Base-by-base conservation (phyloP, 2,113 vertebrate genomes). In the Cranoglanis bouderius region DNA sequence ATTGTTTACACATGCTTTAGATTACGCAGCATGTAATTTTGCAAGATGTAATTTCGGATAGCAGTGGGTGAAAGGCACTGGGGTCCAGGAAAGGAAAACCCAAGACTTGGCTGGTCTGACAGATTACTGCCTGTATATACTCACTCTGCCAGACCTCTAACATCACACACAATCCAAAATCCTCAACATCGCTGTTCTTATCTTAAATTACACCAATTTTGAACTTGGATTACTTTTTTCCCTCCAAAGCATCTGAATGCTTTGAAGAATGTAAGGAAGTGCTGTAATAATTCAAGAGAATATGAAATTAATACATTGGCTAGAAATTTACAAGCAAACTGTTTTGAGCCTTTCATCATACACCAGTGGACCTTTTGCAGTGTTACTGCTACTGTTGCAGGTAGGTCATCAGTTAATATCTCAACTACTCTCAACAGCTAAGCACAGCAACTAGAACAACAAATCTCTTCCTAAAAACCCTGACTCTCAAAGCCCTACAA, bases 1-100 rank as follows among this genome's bases (percentile, higher is more conserved):
- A 85, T 55, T 10, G 8, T 72, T 85, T 85, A 26, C 63, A 85
- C 67, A 85, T 85, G 46, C 65, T 51, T 72, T 55, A 8, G 84
- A 53, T 72, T 74, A 40, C 3, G 35, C 67, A 59, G 67, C 67
- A 53, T 82, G 81, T 59, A 40, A 83, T 83, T 83, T 29, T 77
- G 72, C 75, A 77, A 78, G 32, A 75, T 51, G 75, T 65, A 80
- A 87, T 81, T 78, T 81, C 12, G 75, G 43, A 87, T 29, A 87
- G 40, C 29, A 78, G 74, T 49, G n/a, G 75, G 40, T 38, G 40
- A 63, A 80, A 65, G 10, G 26, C 21, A 24, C 26, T 26, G 53
- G 72, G 53, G 51, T 80, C 85, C 74, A 82, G n/a, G 18, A 82
- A 82, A 57, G 32, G 51, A 82, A 82, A 77, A n/a, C 49, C 85